A percentile compares a stretch with the other conserved stretches of the same genome.
These are phyloP conservation scores for Calyptommatus sinebrachiatus DNA, from an alignment of 2,113 vertebrate genomes.

Conservation along the genomic window DNA sequence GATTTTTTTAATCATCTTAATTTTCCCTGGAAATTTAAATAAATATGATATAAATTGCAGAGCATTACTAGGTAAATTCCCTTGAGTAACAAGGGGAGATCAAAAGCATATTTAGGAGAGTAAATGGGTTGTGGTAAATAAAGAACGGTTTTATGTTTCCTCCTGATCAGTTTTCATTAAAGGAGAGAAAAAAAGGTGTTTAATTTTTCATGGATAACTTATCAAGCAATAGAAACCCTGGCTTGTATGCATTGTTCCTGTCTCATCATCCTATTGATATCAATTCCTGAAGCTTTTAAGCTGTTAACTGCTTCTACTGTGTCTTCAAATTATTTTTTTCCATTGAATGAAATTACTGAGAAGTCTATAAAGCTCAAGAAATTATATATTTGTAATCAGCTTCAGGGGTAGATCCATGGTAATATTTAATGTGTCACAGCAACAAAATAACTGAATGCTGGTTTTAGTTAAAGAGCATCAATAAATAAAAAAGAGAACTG, in stretches of 20 bases:
- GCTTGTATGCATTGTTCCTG: neutral
- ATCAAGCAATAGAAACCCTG: neutral
- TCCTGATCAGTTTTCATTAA: too few relatives aligned
- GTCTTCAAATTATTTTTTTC: neutral
- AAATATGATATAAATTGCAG: too few relatives aligned
- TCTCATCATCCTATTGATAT: neutral
- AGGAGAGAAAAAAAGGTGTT: neutral
- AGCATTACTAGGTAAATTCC: too few relatives aligned
- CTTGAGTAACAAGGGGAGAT: too few relatives aligned
- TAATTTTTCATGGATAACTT: neutral
- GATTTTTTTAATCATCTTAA: too few relatives aligned
- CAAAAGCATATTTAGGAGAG: too few relatives aligned
- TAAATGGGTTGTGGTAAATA: too few relatives aligned
- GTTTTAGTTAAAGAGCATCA: slow-evolving; percentile 12
- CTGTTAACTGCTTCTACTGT: neutral
- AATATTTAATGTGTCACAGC: neutral
- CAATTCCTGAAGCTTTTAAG: neutral
- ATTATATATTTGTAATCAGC: slow-evolving; percentile 18
- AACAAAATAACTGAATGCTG: neutral
- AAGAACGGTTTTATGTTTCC: too few relatives aligned
- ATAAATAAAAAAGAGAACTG: slow-evolving; percentile 33
- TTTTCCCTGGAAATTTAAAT: too few relatives aligned
- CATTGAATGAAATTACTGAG: neutral
- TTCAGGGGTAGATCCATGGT: slow-evolving; percentile 10
- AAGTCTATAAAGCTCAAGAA: slow-evolving; percentile 29